Evolutionary conservation across 2,113 vertebrate species (phyloP).

Genomic region (Ameiurus melas): DNA sequence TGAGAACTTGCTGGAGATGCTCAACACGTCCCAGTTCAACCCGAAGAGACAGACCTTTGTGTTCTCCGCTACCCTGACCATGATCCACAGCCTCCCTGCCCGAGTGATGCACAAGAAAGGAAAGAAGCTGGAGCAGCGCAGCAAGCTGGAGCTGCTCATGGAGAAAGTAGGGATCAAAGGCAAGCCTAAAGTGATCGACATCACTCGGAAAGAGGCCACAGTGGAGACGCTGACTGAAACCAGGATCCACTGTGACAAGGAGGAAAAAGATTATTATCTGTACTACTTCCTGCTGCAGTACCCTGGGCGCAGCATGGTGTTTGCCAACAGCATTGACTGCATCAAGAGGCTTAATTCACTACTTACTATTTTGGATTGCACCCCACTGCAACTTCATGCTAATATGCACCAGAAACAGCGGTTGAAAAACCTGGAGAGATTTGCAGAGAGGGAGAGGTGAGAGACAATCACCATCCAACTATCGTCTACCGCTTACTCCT

Average conservation of each 20-base stretch:
- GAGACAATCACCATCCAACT: conserved; percentile 44
- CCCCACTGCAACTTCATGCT: conserved; percentile 87
- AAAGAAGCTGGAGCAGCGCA: conserved; percentile 79
- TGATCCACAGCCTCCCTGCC: conserved; percentile 81
- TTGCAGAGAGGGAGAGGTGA: conserved; percentile 88
- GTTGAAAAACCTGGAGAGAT: conserved; percentile 92
- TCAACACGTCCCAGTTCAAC: conserved; percentile 85
- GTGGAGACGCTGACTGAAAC: conserved; percentile 93
- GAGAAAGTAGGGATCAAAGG: conserved; percentile 87
- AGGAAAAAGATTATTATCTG: conserved; percentile 92
- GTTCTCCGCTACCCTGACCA: conserved; percentile 94
- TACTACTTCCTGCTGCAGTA: conserved; percentile 94
- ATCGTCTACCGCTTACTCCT: no score
- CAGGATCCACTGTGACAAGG: conserved; percentile 84
- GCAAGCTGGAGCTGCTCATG: conserved; percentile 85
- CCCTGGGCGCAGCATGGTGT: conserved; percentile 93
- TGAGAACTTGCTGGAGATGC: conserved; percentile 87
- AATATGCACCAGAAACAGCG: conserved; percentile 99
- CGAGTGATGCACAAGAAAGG: conserved; percentile 85
- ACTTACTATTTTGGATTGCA: conserved; percentile 84
- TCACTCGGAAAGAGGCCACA: conserved; percentile 90
- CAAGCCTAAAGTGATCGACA: conserved; percentile 94
- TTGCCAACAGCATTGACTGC: conserved; percentile 96
- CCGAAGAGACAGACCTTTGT: conserved; percentile 88
- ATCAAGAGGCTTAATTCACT: conserved; percentile 90